Evolutionary conservation across 2,888 invertebrate genomes (phyloP).

Genomic region (Parnassius mnemosyne): DNA sequence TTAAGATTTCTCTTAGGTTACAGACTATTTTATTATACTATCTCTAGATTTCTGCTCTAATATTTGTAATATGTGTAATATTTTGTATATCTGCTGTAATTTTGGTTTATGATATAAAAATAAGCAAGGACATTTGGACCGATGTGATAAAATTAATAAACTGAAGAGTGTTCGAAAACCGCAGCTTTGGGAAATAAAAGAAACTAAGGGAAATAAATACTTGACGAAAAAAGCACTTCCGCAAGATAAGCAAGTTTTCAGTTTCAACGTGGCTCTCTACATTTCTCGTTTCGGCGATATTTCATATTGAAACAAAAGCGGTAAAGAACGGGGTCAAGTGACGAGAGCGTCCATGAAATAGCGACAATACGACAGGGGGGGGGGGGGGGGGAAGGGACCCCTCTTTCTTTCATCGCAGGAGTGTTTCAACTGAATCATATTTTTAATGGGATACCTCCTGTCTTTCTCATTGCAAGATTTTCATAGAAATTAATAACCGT

Average conservation of each 20-base stretch:
- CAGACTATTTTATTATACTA: too few species aligned
- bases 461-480: slow-evolving; percentile 17
- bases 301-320: slow-evolving; percentile 74
- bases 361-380: slow-evolving; percentile 31
- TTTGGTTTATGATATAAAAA: too few species aligned
- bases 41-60: too few species aligned
- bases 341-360: slow-evolving; percentile 49
- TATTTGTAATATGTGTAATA: too few species aligned
- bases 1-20: too few species aligned
- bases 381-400: slow-evolving; percentile 25
- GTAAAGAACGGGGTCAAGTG: slow-evolving; percentile 64
- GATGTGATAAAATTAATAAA: neutral
- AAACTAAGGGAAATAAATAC: slow-evolving; percentile 18
- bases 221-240: neutral
- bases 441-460: slow-evolving; percentile 52
- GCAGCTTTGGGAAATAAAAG: slow-evolving; percentile 2
- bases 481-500: slow-evolving; percentile 25
- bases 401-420: slow-evolving; percentile 33
- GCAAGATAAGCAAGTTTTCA: slow-evolving; percentile 15
- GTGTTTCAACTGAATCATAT: slow-evolving; percentile 54
- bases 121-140: too few species aligned
- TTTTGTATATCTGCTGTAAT: too few species aligned
- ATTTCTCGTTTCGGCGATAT: slow-evolving; percentile 48
- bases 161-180: neutral
- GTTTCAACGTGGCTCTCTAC: slow-evolving; percentile 7